Evolutionary conservation across 2,888 invertebrate species (phyloP), one percentile per base, ranked within the genome.

Genomic region (Synergus laeviventris): DNA sequence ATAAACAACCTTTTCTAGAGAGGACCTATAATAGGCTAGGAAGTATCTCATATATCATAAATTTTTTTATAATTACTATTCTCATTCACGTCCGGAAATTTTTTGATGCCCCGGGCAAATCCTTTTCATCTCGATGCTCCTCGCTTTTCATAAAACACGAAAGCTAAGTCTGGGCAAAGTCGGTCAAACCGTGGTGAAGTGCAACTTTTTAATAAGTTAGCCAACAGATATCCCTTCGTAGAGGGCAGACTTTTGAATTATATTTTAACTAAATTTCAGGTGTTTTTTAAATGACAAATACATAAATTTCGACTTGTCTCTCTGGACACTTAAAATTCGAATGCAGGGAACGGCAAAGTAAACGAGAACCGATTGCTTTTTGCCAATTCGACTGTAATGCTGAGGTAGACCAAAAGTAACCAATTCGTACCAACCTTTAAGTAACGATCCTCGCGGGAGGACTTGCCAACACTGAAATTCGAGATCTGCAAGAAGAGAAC

Each of bases 91-190:
- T 54, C 9, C n/a, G 7, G 18, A 9, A 54, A 18, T 18, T 54
- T 54, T 18, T 18, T 11, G 18, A 54, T 54, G 9, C n/a, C 2
- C 3, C 8, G n/a, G 2, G 9, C 49, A 49, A 49, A 18, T 49
- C 70, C 74, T 60, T 75, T 79, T 75, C 59, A 79, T 81, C 74
- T 24, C 9, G 9, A 61, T 16, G 12, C 16, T 36, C 60, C 60
- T n/a, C 31, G 60, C 16, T 61, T 61, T 36, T 24, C 60, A 61
- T 61, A 8, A 31, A 61, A 36, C 60, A 61, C 16, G 60, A 61
- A 61, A 16, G 31, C n/a, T 12, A 61, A 36, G 60, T 36, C 31
- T 8, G 9, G 8, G n/a, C 31, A 61, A 61, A 61, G 36, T 61
- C 31, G 60, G 36, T 36, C 31, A 61, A 36, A 61, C 60, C 31